Evolutionary conservation across 2,797 vertebrate species (phyloP).

Genomic region (Phataginus tricuspis): DNA sequence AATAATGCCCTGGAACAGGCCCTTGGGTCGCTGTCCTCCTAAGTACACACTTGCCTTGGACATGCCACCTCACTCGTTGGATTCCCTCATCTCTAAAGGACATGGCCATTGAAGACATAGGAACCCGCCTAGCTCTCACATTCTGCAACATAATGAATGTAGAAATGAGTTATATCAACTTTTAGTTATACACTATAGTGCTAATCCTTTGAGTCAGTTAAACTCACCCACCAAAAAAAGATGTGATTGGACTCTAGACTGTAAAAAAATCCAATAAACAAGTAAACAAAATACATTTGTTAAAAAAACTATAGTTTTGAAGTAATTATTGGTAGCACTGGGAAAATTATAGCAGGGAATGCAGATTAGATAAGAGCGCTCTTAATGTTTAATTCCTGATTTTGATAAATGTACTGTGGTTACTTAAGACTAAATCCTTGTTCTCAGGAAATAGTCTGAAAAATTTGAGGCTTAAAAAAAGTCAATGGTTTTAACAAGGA

Average conservation of each 20-base stretch:
- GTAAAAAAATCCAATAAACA: neutral
- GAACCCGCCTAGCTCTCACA: neutral
- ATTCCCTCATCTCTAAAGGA: neutral
- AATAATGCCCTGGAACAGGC: neutral
- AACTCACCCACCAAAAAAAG: neutral
- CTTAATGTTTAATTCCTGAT: neutral
- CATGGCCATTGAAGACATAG: neutral
- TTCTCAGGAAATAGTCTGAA: neutral
- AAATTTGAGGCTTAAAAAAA: neutral
- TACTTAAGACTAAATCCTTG: neutral
- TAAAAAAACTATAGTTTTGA: no score
- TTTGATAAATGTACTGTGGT: neutral
- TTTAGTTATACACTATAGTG: neutral
- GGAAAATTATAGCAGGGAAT: neutral
- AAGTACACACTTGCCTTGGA: neutral
- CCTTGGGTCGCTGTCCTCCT: neutral
- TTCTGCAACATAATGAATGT: neutral
- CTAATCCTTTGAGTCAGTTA: neutral
- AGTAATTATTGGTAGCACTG: neutral
- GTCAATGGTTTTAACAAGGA: neutral
- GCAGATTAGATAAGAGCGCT: neutral
- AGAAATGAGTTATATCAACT: neutral
- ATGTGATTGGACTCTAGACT: neutral
- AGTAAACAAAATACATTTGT: neutral
- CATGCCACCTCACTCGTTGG: neutral